Percentiles rank a stretch among this genome's conserved stretches.
These are phyloP conservation scores for Portunus trituberculatus DNA, from an alignment of 1,140 invertebrate genomes.

Conservation along the genomic window DNA sequence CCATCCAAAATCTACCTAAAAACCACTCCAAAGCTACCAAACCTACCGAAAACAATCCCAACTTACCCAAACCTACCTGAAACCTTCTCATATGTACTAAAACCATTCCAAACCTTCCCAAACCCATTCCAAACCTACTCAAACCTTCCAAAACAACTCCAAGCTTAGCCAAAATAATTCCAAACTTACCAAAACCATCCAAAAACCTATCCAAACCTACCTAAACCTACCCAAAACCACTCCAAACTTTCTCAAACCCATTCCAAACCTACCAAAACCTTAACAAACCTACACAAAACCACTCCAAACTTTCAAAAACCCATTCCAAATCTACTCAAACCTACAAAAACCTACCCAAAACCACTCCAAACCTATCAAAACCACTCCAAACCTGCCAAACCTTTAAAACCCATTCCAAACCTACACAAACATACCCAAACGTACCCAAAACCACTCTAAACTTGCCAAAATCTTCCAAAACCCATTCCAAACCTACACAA, in stretches of 20 bases:
- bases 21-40: too few relatives aligned
- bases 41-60: neutral
- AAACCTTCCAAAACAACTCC: neutral
- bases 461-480: too few relatives aligned
- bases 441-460: neutral
- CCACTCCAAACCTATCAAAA: neutral
- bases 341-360: neutral
- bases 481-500: too few relatives aligned
- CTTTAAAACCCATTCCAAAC: too few relatives aligned
- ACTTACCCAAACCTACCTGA: neutral
- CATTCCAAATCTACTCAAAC: too few relatives aligned
- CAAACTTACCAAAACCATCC: too few relatives aligned
- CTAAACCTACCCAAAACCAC: neutral
- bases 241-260: neutral
- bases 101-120: too few relatives aligned
- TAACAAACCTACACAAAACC: too few relatives aligned
- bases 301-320: too few relatives aligned
- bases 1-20: neutral
- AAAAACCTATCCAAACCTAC: neutral
- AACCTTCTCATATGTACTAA: too few relatives aligned
- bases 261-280: neutral
- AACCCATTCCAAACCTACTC: neutral
- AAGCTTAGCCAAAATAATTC: too few relatives aligned
- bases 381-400: too few relatives aligned
- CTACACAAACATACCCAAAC: neutral